phyloP scores from a whole-genome alignment of 1,140 invertebrate genomes.

The Rhagoletis zephyria region DNA sequence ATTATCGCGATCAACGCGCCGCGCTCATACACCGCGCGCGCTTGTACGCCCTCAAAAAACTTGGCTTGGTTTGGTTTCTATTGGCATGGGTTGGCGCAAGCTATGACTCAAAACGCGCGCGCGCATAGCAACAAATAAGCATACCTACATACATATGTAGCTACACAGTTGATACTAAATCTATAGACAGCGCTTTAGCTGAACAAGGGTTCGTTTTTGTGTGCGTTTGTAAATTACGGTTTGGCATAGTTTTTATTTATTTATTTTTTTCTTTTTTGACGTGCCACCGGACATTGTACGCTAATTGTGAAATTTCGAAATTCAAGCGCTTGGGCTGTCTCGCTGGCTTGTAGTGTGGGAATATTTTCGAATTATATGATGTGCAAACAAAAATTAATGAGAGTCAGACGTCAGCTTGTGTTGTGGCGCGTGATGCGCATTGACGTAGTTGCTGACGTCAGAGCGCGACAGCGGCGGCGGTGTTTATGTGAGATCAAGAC shows the following conservation, averaged over 20 bases:
- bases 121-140: no score
- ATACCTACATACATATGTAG: not conserved
- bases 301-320: slow-evolving; percentile 30
- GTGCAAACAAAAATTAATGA: not conserved
- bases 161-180: not conserved
- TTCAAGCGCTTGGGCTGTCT: not conserved
- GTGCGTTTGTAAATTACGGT: not conserved
- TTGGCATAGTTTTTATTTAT: not conserved
- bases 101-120: slow-evolving; percentile 1
- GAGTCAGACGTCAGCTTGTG: not conserved
- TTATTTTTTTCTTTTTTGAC: not conserved
- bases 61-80: not conserved
- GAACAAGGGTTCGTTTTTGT: not conserved
- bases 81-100: slow-evolving; percentile 3
- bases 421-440: not conserved
- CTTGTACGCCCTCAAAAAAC: not conserved
- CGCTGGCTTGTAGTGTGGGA: not conserved
- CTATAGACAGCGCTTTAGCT: not conserved
- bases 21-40: not conserved
- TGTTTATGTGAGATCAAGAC: slow-evolving; percentile 12
- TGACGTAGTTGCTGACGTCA: slow-evolving; percentile 29
- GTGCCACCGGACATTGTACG: slow-evolving; percentile 18
- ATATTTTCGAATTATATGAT: slow-evolving; percentile 1
- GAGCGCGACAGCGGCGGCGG: not conserved
- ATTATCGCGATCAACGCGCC: not conserved